phyloP scores from a whole-genome alignment of 2,888 invertebrate species.

The Strigamia transsilvanica region DNA sequence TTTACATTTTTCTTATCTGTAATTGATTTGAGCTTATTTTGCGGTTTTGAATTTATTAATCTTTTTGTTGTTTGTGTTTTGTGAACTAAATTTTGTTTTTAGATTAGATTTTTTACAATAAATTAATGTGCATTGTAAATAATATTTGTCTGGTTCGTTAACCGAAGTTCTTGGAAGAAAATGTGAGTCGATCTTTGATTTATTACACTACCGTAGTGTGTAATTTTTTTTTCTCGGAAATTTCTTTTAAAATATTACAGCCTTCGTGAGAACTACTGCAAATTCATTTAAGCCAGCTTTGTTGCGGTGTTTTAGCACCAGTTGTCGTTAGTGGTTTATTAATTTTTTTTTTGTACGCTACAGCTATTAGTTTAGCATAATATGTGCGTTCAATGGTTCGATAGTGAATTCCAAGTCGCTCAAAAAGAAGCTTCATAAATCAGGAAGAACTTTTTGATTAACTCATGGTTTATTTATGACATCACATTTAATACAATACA shows the following conservation, averaged over 20 bases:
- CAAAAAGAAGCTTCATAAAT: not conserved
- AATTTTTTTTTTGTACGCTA: not conserved
- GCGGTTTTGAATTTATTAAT: not conserved
- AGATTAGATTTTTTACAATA: not conserved
- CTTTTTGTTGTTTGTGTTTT: not conserved
- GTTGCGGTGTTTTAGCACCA: not conserved
- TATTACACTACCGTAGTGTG: not conserved
- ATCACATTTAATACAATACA: not conserved
- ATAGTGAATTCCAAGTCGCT: not conserved
- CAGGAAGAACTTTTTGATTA: not conserved
- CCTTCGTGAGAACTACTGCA: conserved; percentile 10
- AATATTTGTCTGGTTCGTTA: not conserved
- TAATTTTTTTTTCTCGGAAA: not conserved
- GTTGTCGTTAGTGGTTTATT: not conserved
- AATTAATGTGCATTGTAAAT: not conserved
- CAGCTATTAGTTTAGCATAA: not conserved
- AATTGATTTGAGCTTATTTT: not conserved
- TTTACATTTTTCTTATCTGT: not conserved
- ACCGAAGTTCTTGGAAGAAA: conserved; percentile 2
- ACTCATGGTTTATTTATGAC: conserved; percentile 33
- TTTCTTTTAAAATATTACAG: not conserved
- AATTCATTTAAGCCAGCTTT: not conserved
- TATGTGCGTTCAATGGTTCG: not conserved
- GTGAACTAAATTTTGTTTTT: not conserved
- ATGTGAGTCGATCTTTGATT: not conserved